Evolutionary conservation across 2,888 invertebrate genomes (phyloP).

Genomic region (Xiphydria camelus): DNA sequence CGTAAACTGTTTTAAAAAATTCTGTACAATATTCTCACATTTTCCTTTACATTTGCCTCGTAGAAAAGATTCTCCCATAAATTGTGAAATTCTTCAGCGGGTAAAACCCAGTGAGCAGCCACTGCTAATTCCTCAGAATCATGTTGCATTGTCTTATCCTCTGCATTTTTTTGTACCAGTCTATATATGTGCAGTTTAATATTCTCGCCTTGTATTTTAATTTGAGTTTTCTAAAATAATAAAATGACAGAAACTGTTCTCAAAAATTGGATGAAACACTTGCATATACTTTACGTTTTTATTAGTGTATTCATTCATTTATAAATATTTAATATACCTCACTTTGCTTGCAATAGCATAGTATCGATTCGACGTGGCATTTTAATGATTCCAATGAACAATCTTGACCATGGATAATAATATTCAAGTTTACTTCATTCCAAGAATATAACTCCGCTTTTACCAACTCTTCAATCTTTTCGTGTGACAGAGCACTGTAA

Average conservation of each 20-base stretch:
- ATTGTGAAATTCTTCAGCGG: conserved; percentile 76
- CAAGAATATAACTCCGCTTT: conserved; percentile 27
- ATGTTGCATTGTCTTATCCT: conserved; percentile 62
- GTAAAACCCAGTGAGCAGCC: conserved; percentile 82
- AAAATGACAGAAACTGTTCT: not conserved
- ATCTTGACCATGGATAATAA: conserved; percentile 23
- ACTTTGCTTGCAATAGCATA: conserved; percentile 42
- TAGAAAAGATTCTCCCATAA: conserved; percentile 91
- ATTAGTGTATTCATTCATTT: too few relatives aligned
- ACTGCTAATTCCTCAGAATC: conserved; percentile 65
- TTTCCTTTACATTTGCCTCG: conserved; percentile 73
- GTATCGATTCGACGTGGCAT: conserved; percentile 46
- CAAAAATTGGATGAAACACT: conserved; percentile 3
- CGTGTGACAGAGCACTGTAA: conserved; percentile 28
- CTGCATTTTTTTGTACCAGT: conserved; percentile 60
- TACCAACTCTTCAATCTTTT: conserved; percentile 29
- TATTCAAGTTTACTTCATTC: conserved; percentile 29
- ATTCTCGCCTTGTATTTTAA: conserved; percentile 41
- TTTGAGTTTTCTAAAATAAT: conserved; percentile 34
- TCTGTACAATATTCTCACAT: too few relatives aligned
- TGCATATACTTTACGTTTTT: too few relatives aligned
- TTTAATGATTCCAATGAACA: conserved; percentile 32
- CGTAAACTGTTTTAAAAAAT: too few relatives aligned
- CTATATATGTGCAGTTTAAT: conserved; percentile 59
- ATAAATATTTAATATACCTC: conserved; percentile 31